Conservation (phyloP, 2,113 vertebrate species). For the Leucoraja erinaceus region DNA sequence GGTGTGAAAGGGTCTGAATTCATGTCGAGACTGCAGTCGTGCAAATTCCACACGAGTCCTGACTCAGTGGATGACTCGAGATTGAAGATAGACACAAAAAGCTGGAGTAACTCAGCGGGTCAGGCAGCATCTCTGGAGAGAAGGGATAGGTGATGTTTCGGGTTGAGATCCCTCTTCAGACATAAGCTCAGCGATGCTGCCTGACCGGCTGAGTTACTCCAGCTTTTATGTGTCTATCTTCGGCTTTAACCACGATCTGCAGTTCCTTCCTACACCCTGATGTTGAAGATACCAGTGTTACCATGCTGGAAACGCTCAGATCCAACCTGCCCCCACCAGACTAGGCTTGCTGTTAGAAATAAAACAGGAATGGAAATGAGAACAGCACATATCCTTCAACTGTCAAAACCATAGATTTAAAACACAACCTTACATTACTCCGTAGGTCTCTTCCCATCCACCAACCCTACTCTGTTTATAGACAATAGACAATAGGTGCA, state of each 20-base stretch:
- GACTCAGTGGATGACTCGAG: background rate
- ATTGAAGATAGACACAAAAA: background rate
- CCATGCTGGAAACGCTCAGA: background rate
- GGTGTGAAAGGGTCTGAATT: background rate
- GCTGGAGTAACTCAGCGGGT: no score
- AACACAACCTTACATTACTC: background rate
- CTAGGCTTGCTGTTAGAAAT: background rate
- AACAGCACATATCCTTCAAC: background rate
- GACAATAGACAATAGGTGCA: no score
- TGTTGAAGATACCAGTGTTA: background rate
- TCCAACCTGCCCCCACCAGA: background rate
- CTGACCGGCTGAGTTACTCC: no score
- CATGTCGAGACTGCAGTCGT: background rate
- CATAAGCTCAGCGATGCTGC: no score
- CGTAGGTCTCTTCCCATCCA: background rate
- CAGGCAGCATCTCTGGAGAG: no score
- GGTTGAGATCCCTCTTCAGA: no score
- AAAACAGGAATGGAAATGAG: background rate
- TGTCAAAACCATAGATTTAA: background rate
- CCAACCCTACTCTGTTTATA: background rate
- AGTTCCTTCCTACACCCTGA: no score
- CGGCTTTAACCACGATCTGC: no score
- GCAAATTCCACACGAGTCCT: background rate
- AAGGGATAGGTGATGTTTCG: no score
- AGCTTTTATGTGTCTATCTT: no score